Percentiles rank a stretch among this genome's conserved stretches.
phyloP scores from a whole-genome alignment of 2,888 invertebrate genomes.

The Clivina fossor region DNA sequence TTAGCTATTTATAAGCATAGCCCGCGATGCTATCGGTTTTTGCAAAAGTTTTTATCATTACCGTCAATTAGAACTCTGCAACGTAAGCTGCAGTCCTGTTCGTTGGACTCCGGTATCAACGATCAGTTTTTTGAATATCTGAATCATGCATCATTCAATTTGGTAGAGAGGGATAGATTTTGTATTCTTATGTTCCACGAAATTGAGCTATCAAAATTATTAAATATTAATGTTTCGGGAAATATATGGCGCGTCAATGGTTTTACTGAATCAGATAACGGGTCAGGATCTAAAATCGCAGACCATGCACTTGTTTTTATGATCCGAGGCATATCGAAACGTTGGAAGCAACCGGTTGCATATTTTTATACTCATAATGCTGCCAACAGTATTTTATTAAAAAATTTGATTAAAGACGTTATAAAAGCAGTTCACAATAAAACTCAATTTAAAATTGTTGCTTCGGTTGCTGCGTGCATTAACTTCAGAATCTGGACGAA shows the following conservation, averaged over 20 bases:
- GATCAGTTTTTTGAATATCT: constrained; percentile 3
- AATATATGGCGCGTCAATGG: neutral
- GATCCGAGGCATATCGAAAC: constrained; percentile 11
- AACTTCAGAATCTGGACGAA: constrained; percentile 7
- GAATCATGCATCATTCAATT: neutral
- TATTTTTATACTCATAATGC: constrained; percentile 12
- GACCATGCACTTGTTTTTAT: constrained; percentile 25
- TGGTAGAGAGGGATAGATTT: neutral
- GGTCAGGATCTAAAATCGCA: neutral
- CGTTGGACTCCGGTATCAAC: constrained; percentile 1
- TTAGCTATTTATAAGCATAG: neutral
- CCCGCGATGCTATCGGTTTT: neutral
- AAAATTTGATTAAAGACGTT: constrained; percentile 9
- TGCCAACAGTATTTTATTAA: constrained; percentile 6
- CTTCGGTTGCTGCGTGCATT: constrained; percentile 7
- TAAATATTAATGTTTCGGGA: neutral
- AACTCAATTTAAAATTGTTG: constrained; percentile 15
- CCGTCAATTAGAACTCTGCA: neutral
- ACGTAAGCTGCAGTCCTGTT: neutral
- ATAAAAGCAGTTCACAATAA: constrained; percentile 5
- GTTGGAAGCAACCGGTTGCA: constrained; percentile 22
- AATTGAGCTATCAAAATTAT: neutral
- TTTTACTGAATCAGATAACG: neutral
- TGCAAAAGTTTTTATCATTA: neutral
- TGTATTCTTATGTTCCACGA: constrained; percentile 9